Evolutionary conservation across 1,140 invertebrate species (phyloP).

Genomic region (Magallana gigas): DNA sequence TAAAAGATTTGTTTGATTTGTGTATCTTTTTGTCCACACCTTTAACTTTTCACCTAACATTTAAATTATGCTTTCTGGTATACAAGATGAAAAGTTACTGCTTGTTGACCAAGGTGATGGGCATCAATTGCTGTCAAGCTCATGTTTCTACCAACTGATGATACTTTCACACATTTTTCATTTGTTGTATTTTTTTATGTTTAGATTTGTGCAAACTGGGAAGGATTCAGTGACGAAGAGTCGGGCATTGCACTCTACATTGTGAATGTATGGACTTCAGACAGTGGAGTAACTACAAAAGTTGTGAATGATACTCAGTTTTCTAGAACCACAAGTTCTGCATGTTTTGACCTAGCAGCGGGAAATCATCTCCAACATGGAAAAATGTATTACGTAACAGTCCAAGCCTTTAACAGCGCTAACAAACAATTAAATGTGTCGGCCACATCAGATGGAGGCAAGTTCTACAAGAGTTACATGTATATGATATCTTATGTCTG

Average conservation of each 20-base stretch:
- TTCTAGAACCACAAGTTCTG: slow-evolving; percentile 12
- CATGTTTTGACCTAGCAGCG: slow-evolving; percentile 44
- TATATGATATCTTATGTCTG: too few relatives aligned
- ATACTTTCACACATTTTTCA: background rate
- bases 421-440: slow-evolving; percentile 59
- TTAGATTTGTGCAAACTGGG: slow-evolving; percentile 66
- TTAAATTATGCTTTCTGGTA: too few relatives aligned
- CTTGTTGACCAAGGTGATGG: too few relatives aligned
- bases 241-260: slow-evolving; percentile 59
- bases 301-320: slow-evolving; percentile 46
- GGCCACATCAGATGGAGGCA: slow-evolving; percentile 61
- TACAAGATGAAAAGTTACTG: background rate
- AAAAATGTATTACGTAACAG: slow-evolving; percentile 51
- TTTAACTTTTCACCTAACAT: too few relatives aligned
- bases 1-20: too few relatives aligned
- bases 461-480: background rate
- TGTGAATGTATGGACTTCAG: slow-evolving; percentile 47
- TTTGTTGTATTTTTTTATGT: background rate
- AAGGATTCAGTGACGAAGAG: slow-evolving; percentile 60
- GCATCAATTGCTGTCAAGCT: too few relatives aligned
- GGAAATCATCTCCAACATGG: slow-evolving; percentile 53
- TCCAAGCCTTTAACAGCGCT: slow-evolving; percentile 64
- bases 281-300: slow-evolving; percentile 6
- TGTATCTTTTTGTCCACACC: too few relatives aligned
- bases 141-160: background rate